Conservation (phyloP, 2,113 vertebrate genomes). For the Nyctereutes procyonoides region DNA sequence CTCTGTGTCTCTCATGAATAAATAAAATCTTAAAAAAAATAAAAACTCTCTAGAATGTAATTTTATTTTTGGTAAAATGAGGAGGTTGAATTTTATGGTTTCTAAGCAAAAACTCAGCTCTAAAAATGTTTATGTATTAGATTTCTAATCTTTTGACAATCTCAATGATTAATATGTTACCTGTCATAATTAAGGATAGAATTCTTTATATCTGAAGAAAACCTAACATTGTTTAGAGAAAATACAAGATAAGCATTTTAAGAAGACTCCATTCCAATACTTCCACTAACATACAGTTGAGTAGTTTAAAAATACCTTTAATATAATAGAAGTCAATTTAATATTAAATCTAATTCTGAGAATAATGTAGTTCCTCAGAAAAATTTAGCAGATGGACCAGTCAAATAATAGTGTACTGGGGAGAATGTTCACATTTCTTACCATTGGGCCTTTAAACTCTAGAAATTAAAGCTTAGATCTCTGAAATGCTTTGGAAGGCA, state of each 20-base stretch:
- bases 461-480: slow-evolving; percentile 36
- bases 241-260: slow-evolving; percentile 32
- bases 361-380: slow-evolving; percentile 34
- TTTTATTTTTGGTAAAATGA: slow-evolving; percentile 36
- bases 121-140: slow-evolving; percentile 10
- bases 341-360: slow-evolving; percentile 40
- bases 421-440: background rate
- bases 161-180: slow-evolving; percentile 3
- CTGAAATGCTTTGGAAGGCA: slow-evolving; percentile 48
- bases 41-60: slow-evolving; percentile 11
- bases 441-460: background rate
- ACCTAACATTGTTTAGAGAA: slow-evolving; percentile 27
- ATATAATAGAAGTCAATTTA: slow-evolving; percentile 37
- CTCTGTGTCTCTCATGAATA: no score
- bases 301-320: slow-evolving; percentile 30
- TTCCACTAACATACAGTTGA: background rate
- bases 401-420: background rate
- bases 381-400: background rate
- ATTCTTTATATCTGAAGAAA: slow-evolving; percentile 52
- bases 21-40: background rate
- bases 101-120: slow-evolving; percentile 36
- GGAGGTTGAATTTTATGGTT: background rate
- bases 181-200: background rate
- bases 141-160: slow-evolving; percentile 43
- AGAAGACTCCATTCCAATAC: slow-evolving; percentile 24